These are phyloP conservation scores for Idris sp. DNA, from an alignment of 1,140 invertebrate species.

Conservation along the genomic window DNA sequence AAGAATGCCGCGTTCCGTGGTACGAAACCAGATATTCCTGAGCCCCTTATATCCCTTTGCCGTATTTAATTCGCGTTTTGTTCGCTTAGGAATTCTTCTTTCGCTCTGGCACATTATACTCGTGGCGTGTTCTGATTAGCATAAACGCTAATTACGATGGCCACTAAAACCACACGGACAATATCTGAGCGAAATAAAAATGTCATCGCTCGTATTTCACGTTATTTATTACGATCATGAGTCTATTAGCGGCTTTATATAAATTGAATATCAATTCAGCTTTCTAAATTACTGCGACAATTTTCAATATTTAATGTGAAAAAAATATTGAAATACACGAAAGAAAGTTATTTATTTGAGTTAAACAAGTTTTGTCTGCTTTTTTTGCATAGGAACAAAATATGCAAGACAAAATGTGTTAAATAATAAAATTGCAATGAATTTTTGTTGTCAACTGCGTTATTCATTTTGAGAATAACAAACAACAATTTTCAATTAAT, in stretches of 20 bases:
- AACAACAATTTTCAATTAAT: slow-evolving; percentile 35
- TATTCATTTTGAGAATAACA: slow-evolving; percentile 5
- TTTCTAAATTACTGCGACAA: too few species aligned
- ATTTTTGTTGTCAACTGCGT: too few species aligned
- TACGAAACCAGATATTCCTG: slow-evolving; percentile 72
- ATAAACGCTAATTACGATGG: slow-evolving; percentile 62
- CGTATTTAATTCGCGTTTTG: slow-evolving; percentile 63
- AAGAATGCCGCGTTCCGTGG: slow-evolving; percentile 66
- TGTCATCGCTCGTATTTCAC: slow-evolving; percentile 13
- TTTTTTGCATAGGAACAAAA: too few species aligned
- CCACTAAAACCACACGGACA: slow-evolving; percentile 46
- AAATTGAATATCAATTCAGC: too few species aligned
- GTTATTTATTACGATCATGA: slow-evolving; percentile 6
- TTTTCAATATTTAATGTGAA: too few species aligned
- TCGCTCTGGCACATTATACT: slow-evolving; percentile 39
- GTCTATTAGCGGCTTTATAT: neutral
- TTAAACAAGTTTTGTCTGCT: too few species aligned
- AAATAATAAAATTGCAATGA: too few species aligned
- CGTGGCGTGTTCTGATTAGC: slow-evolving; percentile 58
- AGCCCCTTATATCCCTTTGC: slow-evolving; percentile 59
- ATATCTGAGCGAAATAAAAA: slow-evolving; percentile 27
- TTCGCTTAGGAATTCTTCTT: slow-evolving; percentile 58
- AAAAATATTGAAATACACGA: too few species aligned
- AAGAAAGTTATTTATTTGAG: too few species aligned
- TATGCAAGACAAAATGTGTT: too few species aligned